Percentiles rank a stretch among this genome's conserved stretches.
Conservation (phyloP, 2,797 vertebrate genomes). For the Coreius guichenoti region DNA sequence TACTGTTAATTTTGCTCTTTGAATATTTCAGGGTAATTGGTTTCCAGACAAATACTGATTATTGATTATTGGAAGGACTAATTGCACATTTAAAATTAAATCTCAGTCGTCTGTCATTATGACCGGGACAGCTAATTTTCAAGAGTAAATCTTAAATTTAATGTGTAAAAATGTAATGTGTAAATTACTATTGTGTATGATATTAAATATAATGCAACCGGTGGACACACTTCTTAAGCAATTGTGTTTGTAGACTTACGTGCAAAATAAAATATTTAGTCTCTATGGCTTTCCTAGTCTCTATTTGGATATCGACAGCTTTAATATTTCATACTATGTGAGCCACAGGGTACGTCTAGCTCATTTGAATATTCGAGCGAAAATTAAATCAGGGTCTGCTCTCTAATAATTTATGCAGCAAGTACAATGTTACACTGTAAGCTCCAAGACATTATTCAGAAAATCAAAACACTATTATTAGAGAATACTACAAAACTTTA, state of each 20-base stretch:
- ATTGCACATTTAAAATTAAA: neutral
- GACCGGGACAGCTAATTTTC: neutral
- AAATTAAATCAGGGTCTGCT: slow-evolving; percentile 67
- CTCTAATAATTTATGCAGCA: slow-evolving; percentile 66
- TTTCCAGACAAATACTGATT: neutral
- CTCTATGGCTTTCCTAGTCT: slow-evolving; percentile 65
- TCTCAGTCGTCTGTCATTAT: neutral
- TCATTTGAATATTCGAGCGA: slow-evolving; percentile 73
- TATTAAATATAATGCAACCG: slow-evolving; percentile 2
- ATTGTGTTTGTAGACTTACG: slow-evolving; percentile 42
- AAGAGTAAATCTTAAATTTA: neutral
- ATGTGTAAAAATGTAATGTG: too few relatives aligned
- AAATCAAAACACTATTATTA: neutral
- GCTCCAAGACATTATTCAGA: slow-evolving; percentile 45
- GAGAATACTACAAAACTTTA: neutral
- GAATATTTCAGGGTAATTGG: neutral
- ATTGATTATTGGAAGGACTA: slow-evolving; percentile 13
- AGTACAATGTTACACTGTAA: slow-evolving; percentile 11
- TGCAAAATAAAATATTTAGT: slow-evolving; percentile 74
- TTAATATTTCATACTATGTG: slow-evolving; percentile 80
- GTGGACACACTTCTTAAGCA: neutral
- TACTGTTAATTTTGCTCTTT: neutral
- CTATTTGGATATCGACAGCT: slow-evolving; percentile 65
- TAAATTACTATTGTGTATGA: neutral
- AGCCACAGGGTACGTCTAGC: slow-evolving; percentile 71